A percentile compares a stretch with the other conserved stretches of the same genome.
phyloP scores from a whole-genome alignment of 2,888 invertebrate species.

The Gasteruption jaculator region DNA sequence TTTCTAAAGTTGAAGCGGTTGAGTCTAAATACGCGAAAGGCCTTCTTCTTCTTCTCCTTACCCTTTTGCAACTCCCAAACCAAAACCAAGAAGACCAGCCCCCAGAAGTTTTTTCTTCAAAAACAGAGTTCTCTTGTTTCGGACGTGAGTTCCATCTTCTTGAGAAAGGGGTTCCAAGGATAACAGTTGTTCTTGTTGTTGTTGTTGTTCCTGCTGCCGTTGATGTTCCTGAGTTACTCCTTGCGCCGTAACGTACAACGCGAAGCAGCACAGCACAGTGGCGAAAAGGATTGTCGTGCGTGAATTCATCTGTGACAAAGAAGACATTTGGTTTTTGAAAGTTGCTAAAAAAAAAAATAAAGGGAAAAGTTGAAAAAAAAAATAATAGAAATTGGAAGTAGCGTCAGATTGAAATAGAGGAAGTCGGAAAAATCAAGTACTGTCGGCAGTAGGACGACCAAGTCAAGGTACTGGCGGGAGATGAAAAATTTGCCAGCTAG shows the following conservation, averaged over 20 bases:
- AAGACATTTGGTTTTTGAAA: background rate
- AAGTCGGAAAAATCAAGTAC: background rate
- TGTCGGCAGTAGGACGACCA: background rate
- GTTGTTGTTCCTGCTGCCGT: conserved; percentile 15
- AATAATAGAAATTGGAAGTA: conserved; percentile 3
- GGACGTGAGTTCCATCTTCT: conserved; percentile 25
- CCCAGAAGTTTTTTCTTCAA: conserved; percentile 46
- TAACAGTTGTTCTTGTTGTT: too few relatives aligned
- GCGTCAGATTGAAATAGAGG: background rate
- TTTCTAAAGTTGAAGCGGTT: too few relatives aligned
- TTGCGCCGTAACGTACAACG: conserved; percentile 23
- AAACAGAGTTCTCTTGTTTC: conserved; percentile 42
- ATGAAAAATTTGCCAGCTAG: too few relatives aligned
- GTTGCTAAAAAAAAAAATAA: background rate
- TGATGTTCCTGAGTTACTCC: conserved; percentile 18
- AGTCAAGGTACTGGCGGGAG: too few relatives aligned
- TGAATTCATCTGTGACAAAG: conserved; percentile 31
- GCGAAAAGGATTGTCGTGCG: conserved; percentile 21
- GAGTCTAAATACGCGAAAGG: too few relatives aligned
- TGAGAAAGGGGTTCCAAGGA: conserved; percentile 13
- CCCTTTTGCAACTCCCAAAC: conserved; percentile 44
- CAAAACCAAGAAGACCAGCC: conserved; percentile 45
- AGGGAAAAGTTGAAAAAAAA: too few relatives aligned
- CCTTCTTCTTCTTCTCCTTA: conserved; percentile 23
- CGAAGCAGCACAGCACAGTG: conserved; percentile 28